Conservation (phyloP, 2,113 vertebrate genomes). For the Limanda limanda region DNA sequence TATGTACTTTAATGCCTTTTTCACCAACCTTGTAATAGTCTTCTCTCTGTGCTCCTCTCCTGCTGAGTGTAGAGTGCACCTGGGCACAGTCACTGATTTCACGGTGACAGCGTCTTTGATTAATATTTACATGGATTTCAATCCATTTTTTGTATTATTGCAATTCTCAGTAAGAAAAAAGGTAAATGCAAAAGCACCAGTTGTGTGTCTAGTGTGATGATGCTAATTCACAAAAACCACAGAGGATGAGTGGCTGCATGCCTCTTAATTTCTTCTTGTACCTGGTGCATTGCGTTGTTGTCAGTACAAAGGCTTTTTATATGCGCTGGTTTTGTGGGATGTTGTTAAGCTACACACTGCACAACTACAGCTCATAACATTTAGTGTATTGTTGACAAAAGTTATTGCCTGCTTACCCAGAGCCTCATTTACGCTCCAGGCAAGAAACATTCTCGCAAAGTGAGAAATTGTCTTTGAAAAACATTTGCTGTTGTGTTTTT, state of each 20-base stretch:
- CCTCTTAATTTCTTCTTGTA: conserved; percentile 10
- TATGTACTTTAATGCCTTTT: conserved; percentile 72
- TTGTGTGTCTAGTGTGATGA: not conserved
- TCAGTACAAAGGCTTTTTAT: conserved; percentile 31
- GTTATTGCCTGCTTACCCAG: conserved; percentile 62
- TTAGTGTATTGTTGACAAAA: conserved; percentile 65
- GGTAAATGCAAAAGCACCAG: conserved; percentile 5
- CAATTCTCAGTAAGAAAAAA: conserved; percentile 9
- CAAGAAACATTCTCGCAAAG: conserved; percentile 67
- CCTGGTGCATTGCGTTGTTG: conserved; percentile 16
- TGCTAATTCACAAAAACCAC: conserved; percentile 30
- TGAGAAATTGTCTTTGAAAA: conserved; percentile 55
- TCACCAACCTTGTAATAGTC: conserved; percentile 58
- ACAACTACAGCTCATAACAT: conserved; percentile 66
- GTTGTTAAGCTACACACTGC: conserved; percentile 47
- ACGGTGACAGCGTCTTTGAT: conserved; percentile 52
- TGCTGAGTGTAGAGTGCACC: conserved; percentile 61
- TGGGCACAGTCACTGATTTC: conserved; percentile 50
- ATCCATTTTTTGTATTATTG: conserved; percentile 13
- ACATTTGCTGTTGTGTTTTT: conserved; percentile 26
- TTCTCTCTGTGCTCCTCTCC: conserved; percentile 49
- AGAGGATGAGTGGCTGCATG: not conserved
- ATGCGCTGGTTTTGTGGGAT: conserved; percentile 26
- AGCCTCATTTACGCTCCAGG: conserved; percentile 75
- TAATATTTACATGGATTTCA: conserved; percentile 54